Evolutionary conservation across 2,888 invertebrate genomes (phyloP).

Genomic region (Gibbula magus): DNA sequence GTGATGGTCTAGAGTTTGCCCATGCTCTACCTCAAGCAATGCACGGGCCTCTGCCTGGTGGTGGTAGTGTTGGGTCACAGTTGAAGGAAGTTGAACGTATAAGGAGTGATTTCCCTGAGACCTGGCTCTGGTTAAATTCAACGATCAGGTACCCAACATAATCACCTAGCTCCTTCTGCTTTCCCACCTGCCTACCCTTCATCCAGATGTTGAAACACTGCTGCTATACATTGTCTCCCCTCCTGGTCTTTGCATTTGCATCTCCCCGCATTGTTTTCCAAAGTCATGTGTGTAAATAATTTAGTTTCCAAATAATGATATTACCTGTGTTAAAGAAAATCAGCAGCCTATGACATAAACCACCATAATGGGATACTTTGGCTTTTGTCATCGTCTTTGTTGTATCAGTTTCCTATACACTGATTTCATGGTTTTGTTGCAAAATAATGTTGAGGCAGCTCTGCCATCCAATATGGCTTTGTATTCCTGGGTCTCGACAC

Average conservation of each 20-base stretch:
- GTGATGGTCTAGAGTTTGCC: too few relatives aligned
- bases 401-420: too few relatives aligned
- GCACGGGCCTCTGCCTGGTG: conserved; percentile 9
- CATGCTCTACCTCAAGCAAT: background rate
- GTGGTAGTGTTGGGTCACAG: background rate
- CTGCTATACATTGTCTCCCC: background rate
- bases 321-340: background rate
- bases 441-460: too few relatives aligned
- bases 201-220: background rate
- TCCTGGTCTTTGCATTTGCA: background rate
- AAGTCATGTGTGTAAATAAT: background rate
- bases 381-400: too few relatives aligned
- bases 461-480: too few relatives aligned
- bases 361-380: background rate
- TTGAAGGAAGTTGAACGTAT: conserved; percentile 68
- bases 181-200: background rate
- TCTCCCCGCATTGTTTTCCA: background rate
- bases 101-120: conserved; percentile 83
- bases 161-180: background rate
- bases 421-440: too few relatives aligned
- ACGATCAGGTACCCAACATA: conserved; percentile 80
- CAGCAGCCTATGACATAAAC: too few relatives aligned
- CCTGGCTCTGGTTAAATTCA: conserved; percentile 82
- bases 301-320: background rate
- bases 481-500: too few relatives aligned